Evolutionary conservation across 1,140 invertebrate species (phyloP), one percentile per base, ranked within the genome.

Genomic region (Scaptomyza hsui): DNA sequence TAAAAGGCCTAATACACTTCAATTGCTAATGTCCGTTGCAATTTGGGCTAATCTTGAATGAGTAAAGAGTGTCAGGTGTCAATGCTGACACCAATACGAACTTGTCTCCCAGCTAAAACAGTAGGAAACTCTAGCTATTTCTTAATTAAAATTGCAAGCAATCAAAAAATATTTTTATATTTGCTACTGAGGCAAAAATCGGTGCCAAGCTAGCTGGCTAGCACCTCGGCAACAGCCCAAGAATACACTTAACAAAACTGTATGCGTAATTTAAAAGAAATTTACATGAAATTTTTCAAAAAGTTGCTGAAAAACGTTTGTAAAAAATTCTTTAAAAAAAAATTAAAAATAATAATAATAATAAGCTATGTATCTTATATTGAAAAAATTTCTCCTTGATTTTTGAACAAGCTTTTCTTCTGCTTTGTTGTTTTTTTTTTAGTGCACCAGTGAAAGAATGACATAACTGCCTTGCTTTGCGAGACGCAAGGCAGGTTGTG

Each of bases 71-170:
- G 67, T 70, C 60, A 67, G 70, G 32, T 75, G 75, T 59, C 79
- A 74, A 83, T 79, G 74, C 63, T 86, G 81, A 73, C 80, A 83
- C 81, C 76, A 63, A 73, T 76, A 52, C 80, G 16, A 57, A 18
- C 45, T 16, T 19, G 47, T 62, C 24, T 52, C 42, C 26, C 19
- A 19, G 26, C 26, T 4, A 44, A 21, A 56, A 29, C 19, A 47
- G 18, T 55, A 42, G 55, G 6, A 7, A 29, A 29, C 26, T 29
- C 69, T 72, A 52, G 68, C 56, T 63, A 45, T 64, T 57, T 68
- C 69, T 85, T 81, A 81, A 85, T 85, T 85, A 77, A 85, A 81
- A 74, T 86, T 78, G 69, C 53, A 67, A 64, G 63, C 63, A 61
- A 68, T 62, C 63, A 71, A 61, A 44, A 57, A 62, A 68, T 71